Percentiles rank a stretch among this genome's conserved stretches.
These are phyloP conservation scores for Amphipyra berbera DNA, from an alignment of 2,888 invertebrate species.

Conservation along the genomic window DNA sequence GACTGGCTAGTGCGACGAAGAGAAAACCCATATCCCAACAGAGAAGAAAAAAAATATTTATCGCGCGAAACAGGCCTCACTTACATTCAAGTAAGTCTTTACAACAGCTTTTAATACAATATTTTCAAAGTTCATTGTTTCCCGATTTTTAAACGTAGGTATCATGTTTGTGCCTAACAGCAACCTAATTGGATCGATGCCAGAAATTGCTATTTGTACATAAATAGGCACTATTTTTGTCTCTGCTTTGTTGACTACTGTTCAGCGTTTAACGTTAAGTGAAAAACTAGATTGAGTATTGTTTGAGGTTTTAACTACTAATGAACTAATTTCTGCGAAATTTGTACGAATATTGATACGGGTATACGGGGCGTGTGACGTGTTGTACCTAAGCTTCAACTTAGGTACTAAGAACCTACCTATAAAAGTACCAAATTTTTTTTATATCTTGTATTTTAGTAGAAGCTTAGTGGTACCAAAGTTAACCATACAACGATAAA, in stretches of 20 bases:
- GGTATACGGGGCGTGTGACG: too few species aligned
- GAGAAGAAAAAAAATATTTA: conserved; percentile 93
- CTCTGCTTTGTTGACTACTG: conserved; percentile 81
- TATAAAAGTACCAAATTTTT: neutral
- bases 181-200: conserved; percentile 87
- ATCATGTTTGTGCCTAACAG: conserved; percentile 79
- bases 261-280: conserved; percentile 61
- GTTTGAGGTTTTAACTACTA: conserved; percentile 1
- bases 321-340: neutral
- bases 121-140: conserved; percentile 54
- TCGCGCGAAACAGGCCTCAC: conserved; percentile 94
- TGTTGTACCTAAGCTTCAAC: too few species aligned
- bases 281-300: conserved; percentile 33
- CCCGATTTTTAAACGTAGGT: conserved; percentile 64
- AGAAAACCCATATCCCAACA: conserved; percentile 94
- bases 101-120: conserved; percentile 28
- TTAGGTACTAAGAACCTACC: neutral
- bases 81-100: conserved; percentile 92
- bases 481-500: too few species aligned
- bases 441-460: too few species aligned
- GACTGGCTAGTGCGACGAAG: conserved; percentile 94
- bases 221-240: conserved; percentile 89
- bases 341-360: too few species aligned
- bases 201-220: conserved; percentile 87
- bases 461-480: too few species aligned